Evolutionary conservation across 2,888 invertebrate genomes (phyloP).

Genomic region (Apodemia zela): DNA sequence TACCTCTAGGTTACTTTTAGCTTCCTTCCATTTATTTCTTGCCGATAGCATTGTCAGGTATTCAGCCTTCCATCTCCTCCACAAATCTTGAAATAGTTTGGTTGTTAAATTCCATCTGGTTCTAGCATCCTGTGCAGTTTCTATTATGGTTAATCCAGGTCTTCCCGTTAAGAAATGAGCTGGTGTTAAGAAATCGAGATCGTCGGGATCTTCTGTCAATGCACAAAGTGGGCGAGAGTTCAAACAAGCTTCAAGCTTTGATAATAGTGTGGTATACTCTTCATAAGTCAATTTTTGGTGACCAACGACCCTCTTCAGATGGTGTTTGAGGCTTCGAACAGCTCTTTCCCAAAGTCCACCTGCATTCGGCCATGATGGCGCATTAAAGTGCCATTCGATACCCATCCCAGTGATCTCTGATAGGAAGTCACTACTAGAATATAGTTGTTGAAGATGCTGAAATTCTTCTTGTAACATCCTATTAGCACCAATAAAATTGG

Average conservation of each 20-base stretch:
- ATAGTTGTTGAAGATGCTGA: constrained; percentile 6
- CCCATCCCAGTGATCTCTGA: constrained; percentile 13
- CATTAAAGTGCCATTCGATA: constrained; percentile 22
- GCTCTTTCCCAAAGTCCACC: no score
- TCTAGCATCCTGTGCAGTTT: constrained; percentile 23
- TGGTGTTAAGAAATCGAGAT: constrained; percentile 23
- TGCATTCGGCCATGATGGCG: constrained; percentile 22
- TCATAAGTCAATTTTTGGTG: constrained; percentile 23
- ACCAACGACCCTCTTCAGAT: constrained; percentile 19
- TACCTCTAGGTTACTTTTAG: constrained; percentile 17
- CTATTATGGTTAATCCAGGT: constrained; percentile 19
- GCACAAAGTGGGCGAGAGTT: constrained; percentile 21
- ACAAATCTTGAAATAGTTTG: constrained; percentile 18
- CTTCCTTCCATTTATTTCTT: constrained; percentile 19
- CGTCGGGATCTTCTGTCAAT: constrained; percentile 20
- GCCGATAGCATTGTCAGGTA: constrained; percentile 15
- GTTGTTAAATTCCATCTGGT: constrained; percentile 25
- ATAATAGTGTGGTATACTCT: constrained; percentile 21
- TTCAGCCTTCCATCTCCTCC: constrained; percentile 19
- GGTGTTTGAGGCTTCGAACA: constrained; percentile 21
- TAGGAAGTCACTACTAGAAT: constrained; percentile 3
- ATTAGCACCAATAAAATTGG: constrained; percentile 12
- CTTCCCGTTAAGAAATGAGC: constrained; percentile 24
- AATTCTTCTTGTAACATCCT: constrained; percentile 17
- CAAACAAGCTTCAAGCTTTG: constrained; percentile 22